Conservation (phyloP, 2,797 vertebrate species). For the Microctenopoma steveboyesi region DNA sequence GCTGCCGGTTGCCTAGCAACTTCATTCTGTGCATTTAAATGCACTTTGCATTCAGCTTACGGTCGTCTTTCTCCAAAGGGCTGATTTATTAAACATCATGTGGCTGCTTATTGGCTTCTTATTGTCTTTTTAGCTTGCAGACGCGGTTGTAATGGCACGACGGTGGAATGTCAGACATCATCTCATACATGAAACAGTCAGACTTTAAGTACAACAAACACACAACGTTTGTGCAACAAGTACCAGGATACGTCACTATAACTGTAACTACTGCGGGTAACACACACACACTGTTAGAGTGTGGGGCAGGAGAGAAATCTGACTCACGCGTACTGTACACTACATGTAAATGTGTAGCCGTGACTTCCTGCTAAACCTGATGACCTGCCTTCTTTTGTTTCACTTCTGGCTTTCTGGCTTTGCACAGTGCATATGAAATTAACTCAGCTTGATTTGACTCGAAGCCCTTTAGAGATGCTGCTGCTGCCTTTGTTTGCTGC, state of each 20-base stretch:
- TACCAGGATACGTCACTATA: background rate
- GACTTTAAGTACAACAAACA: no score
- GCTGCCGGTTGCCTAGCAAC: constrained; percentile 30
- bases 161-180: background rate
- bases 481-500: constrained; percentile 15
- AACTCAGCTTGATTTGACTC: constrained; percentile 10
- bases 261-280: background rate
- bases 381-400: background rate
- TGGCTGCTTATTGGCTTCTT: no score
- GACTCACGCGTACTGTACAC: background rate
- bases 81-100: background rate
- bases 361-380: background rate
- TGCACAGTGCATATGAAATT: background rate
- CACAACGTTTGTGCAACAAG: background rate
- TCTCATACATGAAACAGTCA: background rate
- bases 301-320: background rate
- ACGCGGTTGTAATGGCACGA: background rate
- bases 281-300: background rate
- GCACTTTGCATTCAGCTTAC: background rate
- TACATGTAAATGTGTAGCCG: background rate
- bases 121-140: no score
- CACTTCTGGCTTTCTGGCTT: background rate
- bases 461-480: background rate
- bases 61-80: background rate
- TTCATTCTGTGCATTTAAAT: constrained; percentile 3